Conservation (phyloP, 1,140 invertebrate genomes). For the Sinella curviseta region DNA sequence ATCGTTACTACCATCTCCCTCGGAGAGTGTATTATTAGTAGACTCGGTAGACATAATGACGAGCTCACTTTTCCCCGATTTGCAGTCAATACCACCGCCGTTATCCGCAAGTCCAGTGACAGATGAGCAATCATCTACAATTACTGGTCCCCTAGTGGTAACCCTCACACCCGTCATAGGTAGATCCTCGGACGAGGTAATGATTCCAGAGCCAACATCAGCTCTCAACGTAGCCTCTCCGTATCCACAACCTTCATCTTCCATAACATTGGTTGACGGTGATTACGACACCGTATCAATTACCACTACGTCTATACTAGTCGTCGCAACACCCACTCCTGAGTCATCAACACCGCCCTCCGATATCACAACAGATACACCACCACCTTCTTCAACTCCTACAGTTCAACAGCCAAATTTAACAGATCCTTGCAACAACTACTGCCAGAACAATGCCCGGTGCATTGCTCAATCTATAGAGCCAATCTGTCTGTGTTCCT, state of each 20-base stretch:
- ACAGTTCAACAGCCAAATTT: neutral
- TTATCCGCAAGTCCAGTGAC: neutral
- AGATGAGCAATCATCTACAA: neutral
- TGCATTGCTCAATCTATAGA: conserved; percentile 32
- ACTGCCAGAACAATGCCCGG: conserved; percentile 46
- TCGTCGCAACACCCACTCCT: neutral
- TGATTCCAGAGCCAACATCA: neutral
- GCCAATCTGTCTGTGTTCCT: conserved; percentile 44
- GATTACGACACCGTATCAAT: neutral
- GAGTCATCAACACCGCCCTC: neutral
- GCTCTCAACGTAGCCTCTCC: neutral
- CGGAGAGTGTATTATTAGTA: neutral
- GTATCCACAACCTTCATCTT: neutral
- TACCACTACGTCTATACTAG: neutral
- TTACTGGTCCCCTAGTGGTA: neutral
- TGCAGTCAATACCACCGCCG: neutral
- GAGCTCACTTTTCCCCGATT: neutral
- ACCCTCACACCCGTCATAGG: neutral
- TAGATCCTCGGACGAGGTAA: neutral
- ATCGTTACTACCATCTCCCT: conserved; percentile 1
- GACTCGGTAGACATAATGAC: neutral
- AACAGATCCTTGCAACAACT: conserved; percentile 44
- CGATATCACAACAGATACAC: neutral
- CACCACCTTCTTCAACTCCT: conserved; percentile 1
- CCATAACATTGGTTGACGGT: neutral